These are phyloP conservation scores for Meteorus colon DNA, from an alignment of 2,888 invertebrate species.

Conservation along the genomic window DNA sequence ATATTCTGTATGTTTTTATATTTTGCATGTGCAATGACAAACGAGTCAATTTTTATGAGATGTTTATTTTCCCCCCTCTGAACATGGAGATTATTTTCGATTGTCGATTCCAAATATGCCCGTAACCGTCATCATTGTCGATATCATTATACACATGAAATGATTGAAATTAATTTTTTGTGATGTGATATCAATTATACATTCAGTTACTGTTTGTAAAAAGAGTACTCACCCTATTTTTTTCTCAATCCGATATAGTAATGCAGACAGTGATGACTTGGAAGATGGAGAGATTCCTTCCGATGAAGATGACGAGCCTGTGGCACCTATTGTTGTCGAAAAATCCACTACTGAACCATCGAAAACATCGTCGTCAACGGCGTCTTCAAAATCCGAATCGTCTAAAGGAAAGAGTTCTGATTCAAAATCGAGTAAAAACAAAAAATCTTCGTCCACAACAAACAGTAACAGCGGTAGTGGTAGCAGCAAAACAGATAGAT, in stretches of 20 bases:
- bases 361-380: constrained; percentile 63
- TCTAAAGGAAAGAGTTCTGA: constrained; percentile 68
- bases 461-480: constrained; percentile 49
- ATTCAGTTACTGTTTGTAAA: not conserved
- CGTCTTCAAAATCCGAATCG: constrained; percentile 68
- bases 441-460: constrained; percentile 55
- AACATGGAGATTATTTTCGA: not conserved
- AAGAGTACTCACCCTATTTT: constrained; percentile 35
- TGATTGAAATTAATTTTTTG: not conserved
- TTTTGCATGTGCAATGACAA: too few relatives aligned
- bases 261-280: constrained; percentile 78
- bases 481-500: constrained; percentile 68
- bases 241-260: constrained; percentile 50
- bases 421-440: constrained; percentile 64
- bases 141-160: not conserved
- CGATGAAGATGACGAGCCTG: constrained; percentile 76
- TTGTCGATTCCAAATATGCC: not conserved
- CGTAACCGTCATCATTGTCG: not conserved
- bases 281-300: constrained; percentile 92
- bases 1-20: too few relatives aligned
- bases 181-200: not conserved
- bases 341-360: constrained; percentile 54
- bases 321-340: constrained; percentile 72
- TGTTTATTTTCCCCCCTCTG: too few relatives aligned
- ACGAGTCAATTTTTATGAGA: too few relatives aligned